Evolutionary conservation across 2,888 invertebrate species (phyloP).

Genomic region (Phragmatobia fuliginosa): DNA sequence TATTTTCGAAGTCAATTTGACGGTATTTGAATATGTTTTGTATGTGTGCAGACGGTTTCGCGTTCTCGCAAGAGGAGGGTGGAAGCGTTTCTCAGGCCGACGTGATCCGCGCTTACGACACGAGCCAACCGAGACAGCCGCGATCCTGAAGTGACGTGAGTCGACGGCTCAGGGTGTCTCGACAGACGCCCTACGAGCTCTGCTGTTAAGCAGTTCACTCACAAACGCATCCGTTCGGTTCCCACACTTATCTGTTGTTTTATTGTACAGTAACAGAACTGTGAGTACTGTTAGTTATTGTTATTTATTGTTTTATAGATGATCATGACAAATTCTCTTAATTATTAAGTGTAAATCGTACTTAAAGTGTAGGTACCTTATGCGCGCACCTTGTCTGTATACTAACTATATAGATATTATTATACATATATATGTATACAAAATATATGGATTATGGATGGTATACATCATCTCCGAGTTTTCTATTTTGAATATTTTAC

Average conservation of each 20-base stretch:
- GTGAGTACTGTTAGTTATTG: conserved; percentile 28
- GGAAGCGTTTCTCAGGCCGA: conserved; percentile 97
- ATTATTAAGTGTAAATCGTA: conserved; percentile 41
- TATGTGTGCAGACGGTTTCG: conserved; percentile 94
- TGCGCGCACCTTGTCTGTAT: conserved; percentile 39
- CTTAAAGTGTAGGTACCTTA: conserved; percentile 40
- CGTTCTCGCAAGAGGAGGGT: conserved; percentile 99
- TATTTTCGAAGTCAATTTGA: conserved; percentile 13
- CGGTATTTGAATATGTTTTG: conserved; percentile 13
- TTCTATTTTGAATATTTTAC: conserved; percentile 53
- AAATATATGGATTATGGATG: conserved; percentile 42
- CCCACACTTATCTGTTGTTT: conserved; percentile 35
- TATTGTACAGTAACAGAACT: conserved; percentile 26
- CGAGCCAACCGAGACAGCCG: conserved; percentile 93
- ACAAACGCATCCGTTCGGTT: neutral
- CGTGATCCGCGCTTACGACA: conserved; percentile 98
- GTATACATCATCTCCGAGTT: conserved; percentile 50
- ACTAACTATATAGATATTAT: conserved; percentile 38
- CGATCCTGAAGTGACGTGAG: conserved; percentile 86
- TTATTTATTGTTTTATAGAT: conserved; percentile 31
- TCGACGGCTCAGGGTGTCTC: conserved; percentile 2
- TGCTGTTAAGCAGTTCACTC: conserved; percentile 17
- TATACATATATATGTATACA: conserved; percentile 49
- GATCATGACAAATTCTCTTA: conserved; percentile 46
- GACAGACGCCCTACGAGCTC: neutral